Evolutionary conservation across 2,888 invertebrate genomes (phyloP).

Genomic region (Eupsilia transversa): DNA sequence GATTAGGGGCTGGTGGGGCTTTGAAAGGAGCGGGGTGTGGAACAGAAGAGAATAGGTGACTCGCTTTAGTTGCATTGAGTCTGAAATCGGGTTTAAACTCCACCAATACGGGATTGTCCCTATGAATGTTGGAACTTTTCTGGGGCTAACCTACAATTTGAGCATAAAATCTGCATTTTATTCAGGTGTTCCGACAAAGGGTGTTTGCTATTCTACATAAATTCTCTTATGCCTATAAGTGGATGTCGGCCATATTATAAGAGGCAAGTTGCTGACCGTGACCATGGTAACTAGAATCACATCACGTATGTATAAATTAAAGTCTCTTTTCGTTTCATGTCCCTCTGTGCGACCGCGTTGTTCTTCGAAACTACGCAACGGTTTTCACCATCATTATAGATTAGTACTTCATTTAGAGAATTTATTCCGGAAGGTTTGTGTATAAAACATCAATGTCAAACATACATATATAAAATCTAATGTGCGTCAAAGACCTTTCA

Average conservation of each 20-base stretch:
- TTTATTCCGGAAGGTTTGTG: not conserved
- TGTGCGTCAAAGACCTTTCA: too few species aligned
- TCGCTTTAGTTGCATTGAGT: not conserved
- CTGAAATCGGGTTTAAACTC: not conserved
- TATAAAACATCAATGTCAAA: not conserved
- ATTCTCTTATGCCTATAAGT: not conserved
- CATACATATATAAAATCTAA: too few species aligned
- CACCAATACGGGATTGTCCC: too few species aligned
- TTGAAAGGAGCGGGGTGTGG: conserved; percentile 36
- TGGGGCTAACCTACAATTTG: not conserved
- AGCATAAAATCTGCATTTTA: not conserved
- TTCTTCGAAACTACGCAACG: not conserved
- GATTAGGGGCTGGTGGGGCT: conserved; percentile 63
- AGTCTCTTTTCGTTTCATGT: not conserved
- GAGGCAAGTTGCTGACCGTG: not conserved
- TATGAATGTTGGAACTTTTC: not conserved
- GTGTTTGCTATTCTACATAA: not conserved
- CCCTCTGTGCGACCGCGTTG: not conserved
- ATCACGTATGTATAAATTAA: not conserved
- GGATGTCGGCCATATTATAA: not conserved
- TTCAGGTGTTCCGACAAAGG: not conserved
- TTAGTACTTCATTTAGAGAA: too few species aligned
- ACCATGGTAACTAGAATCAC: too few species aligned
- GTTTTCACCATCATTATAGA: too few species aligned
- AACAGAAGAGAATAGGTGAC: not conserved